phyloP scores from a whole-genome alignment of 2,113 vertebrate genomes.

The cattle (Bos taurus) region ARS-UCD2.0 NC_037339.1:50162001-50162500 shows the following conservation, averaged over 20 bases:
- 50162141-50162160: too few relatives aligned
- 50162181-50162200: too few relatives aligned
- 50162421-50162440: conserved; percentile 31
- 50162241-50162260: too few relatives aligned
- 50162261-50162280: too few relatives aligned
- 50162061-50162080: too few relatives aligned
- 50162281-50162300: background rate
- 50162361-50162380: background rate
- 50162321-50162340: background rate
- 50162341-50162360: background rate
- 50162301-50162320: background rate
- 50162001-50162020: background rate
- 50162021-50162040: fast-evolving
- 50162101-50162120: too few relatives aligned
- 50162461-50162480: conserved; percentile 10
- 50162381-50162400: background rate
- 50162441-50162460: conserved; percentile 33
- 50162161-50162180: too few relatives aligned
- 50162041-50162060: fast-evolving
- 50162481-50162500: conserved; percentile 29
- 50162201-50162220: too few relatives aligned
- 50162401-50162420: background rate
- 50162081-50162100: too few relatives aligned
- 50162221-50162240: too few relatives aligned
- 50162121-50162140: too few relatives aligned